Conservation (phyloP, 2,888 invertebrate species). For the Philonicus albiceps region DNA sequence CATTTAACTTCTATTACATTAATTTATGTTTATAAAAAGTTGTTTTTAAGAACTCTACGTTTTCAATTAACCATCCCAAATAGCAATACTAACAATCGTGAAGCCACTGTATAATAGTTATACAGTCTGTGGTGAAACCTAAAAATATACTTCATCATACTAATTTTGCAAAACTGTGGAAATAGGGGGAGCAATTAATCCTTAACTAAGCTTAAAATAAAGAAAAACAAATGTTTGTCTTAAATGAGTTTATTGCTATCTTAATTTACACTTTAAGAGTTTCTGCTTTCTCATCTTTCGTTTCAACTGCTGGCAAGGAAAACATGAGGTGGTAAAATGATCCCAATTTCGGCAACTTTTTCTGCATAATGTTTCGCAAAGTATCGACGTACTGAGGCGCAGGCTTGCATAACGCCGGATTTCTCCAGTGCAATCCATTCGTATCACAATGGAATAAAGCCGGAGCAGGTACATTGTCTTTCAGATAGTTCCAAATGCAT, state of each 20-base stretch:
- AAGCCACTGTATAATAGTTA: too few relatives aligned
- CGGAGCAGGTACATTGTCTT: constrained; percentile 88
- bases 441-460: constrained; percentile 75
- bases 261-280: background rate
- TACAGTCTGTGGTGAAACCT: too few relatives aligned
- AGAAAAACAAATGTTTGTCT: background rate
- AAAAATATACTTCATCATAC: too few relatives aligned
- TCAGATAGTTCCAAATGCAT: constrained; percentile 88
- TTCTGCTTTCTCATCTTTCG: constrained; percentile 37
- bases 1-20: too few relatives aligned
- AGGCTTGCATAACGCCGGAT: constrained; percentile 74
- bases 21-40: too few relatives aligned
- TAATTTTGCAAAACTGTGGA: background rate
- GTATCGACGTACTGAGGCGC: constrained; percentile 81
- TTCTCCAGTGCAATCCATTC: constrained; percentile 79
- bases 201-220: background rate
- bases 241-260: background rate
- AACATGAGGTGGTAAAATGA: constrained; percentile 81
- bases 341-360: constrained; percentile 79
- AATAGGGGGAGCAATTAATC: background rate
- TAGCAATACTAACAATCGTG: too few relatives aligned
- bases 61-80: too few relatives aligned
- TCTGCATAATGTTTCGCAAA: constrained; percentile 79
- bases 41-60: too few relatives aligned
- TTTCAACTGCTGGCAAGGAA: constrained; percentile 58